These are phyloP conservation scores for Ellobius talpinus DNA, from an alignment of 2,113 vertebrate genomes.

Conservation along the genomic window DNA sequence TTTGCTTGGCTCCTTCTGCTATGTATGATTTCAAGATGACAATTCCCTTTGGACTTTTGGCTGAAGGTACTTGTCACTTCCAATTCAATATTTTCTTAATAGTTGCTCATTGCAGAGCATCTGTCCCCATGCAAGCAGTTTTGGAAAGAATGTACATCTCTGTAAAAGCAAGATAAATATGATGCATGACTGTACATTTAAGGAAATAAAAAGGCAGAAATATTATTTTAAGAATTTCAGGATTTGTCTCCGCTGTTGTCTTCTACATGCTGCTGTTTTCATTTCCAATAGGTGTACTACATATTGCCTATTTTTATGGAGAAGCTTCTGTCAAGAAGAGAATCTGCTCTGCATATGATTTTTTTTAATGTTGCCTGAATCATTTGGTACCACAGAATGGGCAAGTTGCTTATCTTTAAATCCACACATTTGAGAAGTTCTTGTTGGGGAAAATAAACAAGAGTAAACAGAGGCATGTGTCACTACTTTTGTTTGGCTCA, in stretches of 20 bases:
- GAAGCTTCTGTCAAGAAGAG: not conserved
- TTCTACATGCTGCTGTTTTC: not conserved
- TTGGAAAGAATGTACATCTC: not conserved
- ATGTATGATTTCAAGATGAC: conserved; percentile 64
- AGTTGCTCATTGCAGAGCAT: conserved; percentile 52
- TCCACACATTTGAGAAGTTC: not conserved
- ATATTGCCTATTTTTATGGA: not conserved
- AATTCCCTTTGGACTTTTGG: conserved; percentile 69
- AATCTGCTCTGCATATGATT: not conserved
- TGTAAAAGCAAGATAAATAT: conserved; percentile 1
- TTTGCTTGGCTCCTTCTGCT: conserved; percentile 59
- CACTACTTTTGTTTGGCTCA: not conserved
- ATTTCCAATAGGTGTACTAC: not conserved
- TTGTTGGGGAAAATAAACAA: not conserved
- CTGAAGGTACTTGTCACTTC: conserved; percentile 77
- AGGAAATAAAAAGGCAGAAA: conserved; percentile 35
- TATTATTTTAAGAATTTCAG: conserved; percentile 30
- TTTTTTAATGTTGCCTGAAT: not conserved
- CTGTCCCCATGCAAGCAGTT: not conserved
- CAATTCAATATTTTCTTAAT: conserved; percentile 71
- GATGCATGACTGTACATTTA: not conserved
- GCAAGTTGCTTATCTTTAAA: not conserved
- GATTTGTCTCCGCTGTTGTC: not conserved
- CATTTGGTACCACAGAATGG: not conserved
- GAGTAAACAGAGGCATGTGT: not conserved